Evolutionary conservation across 1,140 invertebrate species (phyloP).

Genomic region (Eriosoma lanigerum): DNA sequence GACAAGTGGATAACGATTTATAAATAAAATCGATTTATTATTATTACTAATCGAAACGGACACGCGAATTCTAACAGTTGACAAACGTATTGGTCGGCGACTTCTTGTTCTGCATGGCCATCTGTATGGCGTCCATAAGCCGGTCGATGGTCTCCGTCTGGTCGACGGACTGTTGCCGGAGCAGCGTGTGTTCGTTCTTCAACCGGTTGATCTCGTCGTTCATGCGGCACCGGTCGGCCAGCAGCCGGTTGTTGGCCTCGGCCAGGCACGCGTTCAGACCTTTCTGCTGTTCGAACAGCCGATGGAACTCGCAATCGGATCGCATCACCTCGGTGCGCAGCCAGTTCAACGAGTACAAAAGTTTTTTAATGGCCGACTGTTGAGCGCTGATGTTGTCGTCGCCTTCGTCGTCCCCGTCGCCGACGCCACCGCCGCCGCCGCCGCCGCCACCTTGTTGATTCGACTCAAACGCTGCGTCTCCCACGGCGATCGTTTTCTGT

Average conservation of each 20-base stretch:
- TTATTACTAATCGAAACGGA: no score
- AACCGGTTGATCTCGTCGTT: neutral
- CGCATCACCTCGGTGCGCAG: conserved; percentile 15
- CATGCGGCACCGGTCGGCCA: neutral
- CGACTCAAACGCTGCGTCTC: neutral
- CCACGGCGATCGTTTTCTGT: no score
- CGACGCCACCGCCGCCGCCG: neutral
- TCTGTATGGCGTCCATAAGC: conserved; percentile 30
- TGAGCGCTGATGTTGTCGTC: neutral
- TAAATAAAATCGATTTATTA: no score
- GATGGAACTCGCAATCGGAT: neutral
- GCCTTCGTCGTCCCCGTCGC: neutral
- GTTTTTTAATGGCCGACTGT: conserved; percentile 4
- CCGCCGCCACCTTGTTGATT: no score
- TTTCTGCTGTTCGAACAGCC: conserved; percentile 9
- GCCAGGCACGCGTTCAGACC: neutral
- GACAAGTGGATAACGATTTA: no score
- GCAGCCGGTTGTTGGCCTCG: neutral
- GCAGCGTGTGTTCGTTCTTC: conserved; percentile 12
- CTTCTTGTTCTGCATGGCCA: conserved; percentile 7
- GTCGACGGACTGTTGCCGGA: neutral
- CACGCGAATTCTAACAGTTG: neutral
- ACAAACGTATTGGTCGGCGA: neutral
- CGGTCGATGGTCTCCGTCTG: neutral
- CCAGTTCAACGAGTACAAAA: conserved; percentile 24